Base-by-base conservation (phyloP, 2,888 invertebrate genomes). In the Tipula confusa region DNA sequence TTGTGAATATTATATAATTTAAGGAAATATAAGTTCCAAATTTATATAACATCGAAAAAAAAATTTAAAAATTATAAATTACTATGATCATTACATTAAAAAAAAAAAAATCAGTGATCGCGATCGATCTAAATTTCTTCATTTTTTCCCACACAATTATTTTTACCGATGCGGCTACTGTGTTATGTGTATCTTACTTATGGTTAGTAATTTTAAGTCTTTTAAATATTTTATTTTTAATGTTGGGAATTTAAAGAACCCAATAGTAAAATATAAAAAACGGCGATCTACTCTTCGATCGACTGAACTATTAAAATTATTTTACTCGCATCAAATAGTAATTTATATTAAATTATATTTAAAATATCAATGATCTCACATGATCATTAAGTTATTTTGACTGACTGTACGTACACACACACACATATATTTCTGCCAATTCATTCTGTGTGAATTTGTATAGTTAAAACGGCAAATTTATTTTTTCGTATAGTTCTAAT, bases 281-380 rank as follows among this genome's bases (percentile, higher is more conserved):
- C 43, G n/a, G n/a, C n/a, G n/a, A n/a, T n/a, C n/a, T n/a, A n/a
- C n/a, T 33, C 33, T 64, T 7, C 64, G 64, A 64, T 64, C 64
- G 64, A 24, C 11, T 24, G 64, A 64, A 64, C 64, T 64, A 64
- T 64, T 64, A 64, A 64, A 64, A 64, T 64, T 13, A 24, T 64
- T 64, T 24, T 64, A 64, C 64, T 24, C 64, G n/a, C n/a, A 64
- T 64, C 64, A 64, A 24, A 64, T 64, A 64, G 64, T 64, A 64
- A 64, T 64, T 64, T 64, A 64, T 24, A 64, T 64, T 64, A 64
- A 64, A 64, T 64, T 64, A 64, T 64, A 64, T 64, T 64, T 64
- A 64, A 64, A 64, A 64, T 64, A 64, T 64, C 64, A 64, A 64
- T 64, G 64, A 64, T 64, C 64, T 64, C 64, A 64, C 64, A 64